Evolutionary conservation across 2,797 vertebrate species (phyloP).

Genomic region (Lacerta agilis): DNA sequence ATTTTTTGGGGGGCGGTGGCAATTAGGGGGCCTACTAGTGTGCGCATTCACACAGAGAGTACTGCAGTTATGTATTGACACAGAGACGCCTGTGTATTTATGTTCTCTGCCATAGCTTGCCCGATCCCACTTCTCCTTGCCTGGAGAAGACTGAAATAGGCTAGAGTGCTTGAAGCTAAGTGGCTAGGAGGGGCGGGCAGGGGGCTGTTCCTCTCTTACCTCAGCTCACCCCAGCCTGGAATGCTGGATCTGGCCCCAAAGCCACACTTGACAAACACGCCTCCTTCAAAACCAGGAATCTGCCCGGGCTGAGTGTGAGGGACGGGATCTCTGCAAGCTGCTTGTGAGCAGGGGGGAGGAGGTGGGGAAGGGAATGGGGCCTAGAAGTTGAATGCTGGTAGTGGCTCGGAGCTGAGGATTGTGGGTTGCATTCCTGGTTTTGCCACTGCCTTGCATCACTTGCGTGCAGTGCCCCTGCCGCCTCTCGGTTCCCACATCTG

Average conservation of each 20-base stretch:
- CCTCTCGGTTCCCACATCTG: not conserved
- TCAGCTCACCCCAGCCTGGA: slow-evolving; percentile 52
- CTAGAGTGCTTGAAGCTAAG: slow-evolving; percentile 12
- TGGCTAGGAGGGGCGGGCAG: slow-evolving; percentile 9
- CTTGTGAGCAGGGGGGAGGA: not conserved
- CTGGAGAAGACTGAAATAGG: not conserved
- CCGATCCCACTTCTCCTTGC: not conserved
- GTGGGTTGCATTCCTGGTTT: not conserved
- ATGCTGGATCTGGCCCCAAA: slow-evolving; percentile 39
- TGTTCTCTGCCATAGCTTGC: not conserved
- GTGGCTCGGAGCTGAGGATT: not conserved
- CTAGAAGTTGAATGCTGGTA: not conserved
- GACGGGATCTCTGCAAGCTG: slow-evolving; percentile 4
- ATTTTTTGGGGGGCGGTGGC: not conserved
- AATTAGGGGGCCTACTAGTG: not conserved
- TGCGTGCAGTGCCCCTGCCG: not conserved
- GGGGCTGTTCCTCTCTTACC: slow-evolving; percentile 44
- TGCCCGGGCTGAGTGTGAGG: slow-evolving; percentile 23
- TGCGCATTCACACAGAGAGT: not conserved
- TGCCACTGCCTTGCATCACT: not conserved
- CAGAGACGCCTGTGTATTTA: not conserved
- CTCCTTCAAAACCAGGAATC: slow-evolving; percentile 45
- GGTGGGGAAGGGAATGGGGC: not conserved
- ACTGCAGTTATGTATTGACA: not conserved
- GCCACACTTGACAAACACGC: slow-evolving; percentile 39